Conservation (phyloP, 2,888 invertebrate genomes). For the Protophormia terraenovae region DNA sequence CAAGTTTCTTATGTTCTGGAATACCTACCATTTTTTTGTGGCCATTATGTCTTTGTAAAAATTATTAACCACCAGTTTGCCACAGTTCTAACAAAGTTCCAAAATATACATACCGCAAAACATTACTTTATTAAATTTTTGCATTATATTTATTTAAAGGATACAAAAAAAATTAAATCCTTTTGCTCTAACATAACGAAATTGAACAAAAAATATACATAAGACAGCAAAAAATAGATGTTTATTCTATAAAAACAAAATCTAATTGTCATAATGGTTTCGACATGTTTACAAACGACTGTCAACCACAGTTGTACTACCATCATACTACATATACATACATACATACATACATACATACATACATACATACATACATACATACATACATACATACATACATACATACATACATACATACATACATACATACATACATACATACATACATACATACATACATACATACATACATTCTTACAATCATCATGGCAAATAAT, state of each 20-base stretch:
- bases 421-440: neutral
- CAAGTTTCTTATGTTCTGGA: too few species aligned
- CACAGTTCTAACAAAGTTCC: constrained; percentile 23
- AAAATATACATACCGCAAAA: constrained; percentile 31
- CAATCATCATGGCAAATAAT: too few species aligned
- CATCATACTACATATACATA: constrained; percentile 40
- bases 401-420: neutral
- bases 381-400: neutral
- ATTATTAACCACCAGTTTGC: neutral
- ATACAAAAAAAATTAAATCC: neutral
- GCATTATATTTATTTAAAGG: neutral
- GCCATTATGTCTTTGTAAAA: too few species aligned
- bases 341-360: neutral
- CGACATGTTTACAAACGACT: constrained; percentile 68
- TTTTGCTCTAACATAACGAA: neutral
- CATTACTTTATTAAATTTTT: constrained; percentile 20
- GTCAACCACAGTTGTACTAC: constrained; percentile 63
- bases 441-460: neutral
- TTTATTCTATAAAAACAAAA: constrained; percentile 55
- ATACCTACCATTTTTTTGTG: too few species aligned
- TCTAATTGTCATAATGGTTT: constrained; percentile 68
- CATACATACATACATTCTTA: neutral
- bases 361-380: neutral
- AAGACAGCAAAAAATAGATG: neutral
- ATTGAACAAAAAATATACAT: neutral